These are phyloP conservation scores for Pseudopipra pipra DNA, from an alignment of 2,113 vertebrate species.

Conservation along the genomic window DNA sequence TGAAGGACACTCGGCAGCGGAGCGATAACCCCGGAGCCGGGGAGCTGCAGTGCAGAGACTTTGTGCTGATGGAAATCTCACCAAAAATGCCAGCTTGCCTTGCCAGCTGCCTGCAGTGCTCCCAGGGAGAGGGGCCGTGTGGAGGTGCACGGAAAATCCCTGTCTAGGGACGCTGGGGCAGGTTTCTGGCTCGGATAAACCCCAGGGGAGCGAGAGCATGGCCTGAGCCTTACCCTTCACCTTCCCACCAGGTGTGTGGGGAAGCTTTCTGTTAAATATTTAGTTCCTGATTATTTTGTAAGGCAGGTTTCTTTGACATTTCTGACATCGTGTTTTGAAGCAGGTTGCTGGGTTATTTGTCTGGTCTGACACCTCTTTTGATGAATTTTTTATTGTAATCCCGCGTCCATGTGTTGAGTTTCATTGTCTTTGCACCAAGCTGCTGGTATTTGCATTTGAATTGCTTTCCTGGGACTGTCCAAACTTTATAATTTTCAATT, in stretches of 20 bases:
- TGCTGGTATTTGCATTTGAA: slow-evolving; percentile 58
- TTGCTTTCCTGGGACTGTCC: slow-evolving; percentile 15
- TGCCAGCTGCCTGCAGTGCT: background rate
- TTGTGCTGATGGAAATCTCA: background rate
- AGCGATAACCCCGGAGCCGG: background rate
- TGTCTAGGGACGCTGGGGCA: too few species aligned
- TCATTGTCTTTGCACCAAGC: background rate
- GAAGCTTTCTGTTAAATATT: background rate
- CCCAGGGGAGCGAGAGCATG: background rate
- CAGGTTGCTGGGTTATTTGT: background rate
- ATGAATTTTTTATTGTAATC: background rate
- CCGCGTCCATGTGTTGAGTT: background rate
- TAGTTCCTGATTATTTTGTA: background rate
- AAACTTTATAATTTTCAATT: slow-evolving; percentile 31
- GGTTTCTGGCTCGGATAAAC: background rate
- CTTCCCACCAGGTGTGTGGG: background rate
- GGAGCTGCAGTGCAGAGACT: background rate
- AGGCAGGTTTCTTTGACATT: background rate
- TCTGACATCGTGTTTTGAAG: background rate
- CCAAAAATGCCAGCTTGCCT: background rate
- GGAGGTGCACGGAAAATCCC: background rate
- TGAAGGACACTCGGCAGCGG: accelerated
- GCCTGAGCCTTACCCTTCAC: background rate
- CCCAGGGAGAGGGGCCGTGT: background rate
- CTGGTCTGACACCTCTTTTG: background rate